Evolutionary conservation across 2,113 vertebrate genomes (phyloP), one percentile per base, ranked within the genome.

Genomic region (Tapirus terrestris): DNA sequence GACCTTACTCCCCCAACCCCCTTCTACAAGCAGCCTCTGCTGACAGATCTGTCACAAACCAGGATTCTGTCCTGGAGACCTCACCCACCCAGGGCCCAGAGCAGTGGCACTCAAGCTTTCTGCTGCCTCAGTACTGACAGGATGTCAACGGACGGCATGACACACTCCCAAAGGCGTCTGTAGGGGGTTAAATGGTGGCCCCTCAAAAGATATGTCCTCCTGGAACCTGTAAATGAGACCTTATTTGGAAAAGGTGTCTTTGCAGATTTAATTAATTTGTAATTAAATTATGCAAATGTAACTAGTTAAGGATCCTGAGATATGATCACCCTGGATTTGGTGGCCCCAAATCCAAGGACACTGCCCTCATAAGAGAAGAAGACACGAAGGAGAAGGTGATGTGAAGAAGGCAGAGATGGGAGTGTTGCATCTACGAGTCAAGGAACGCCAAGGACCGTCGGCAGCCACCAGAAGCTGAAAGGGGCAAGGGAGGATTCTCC

Each of bases 381-480:
- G 58, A 45, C 4, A 2, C 1, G 16, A n/a, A 3, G 48, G 84
- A 68, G 67, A 39, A 14, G 73, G 25, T 2, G 29, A n/a, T 0
- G 7, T 5, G 33, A 43, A 20, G 61, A 4, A 67, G 36, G 29
- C n/a, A n/a, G 87, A 94, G 65, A 23, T 0, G 4, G 2, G 9
- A 29, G 33, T 0, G 33, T 77, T 0, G 25, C 4, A 3, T 3
- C 65, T 67, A 2, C 2, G 10, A 8, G 58, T 36, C 45, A 8
- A 25, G 58, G 48, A 4, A 12, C 0, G 21, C 13, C n/a, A 29
- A 18, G 61, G 58, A 8, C 18, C 0, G 31, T 8, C 0, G 2
- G 56, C 4, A 53, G 6, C 60, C 33, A 11, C 60, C 3, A 20
- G 75, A 45, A 5, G 36, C 63, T 8, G 33, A 33, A 25, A n/a